phyloP scores from a whole-genome alignment of 2,113 vertebrate genomes.

The Misgurnus anguillicaudatus region DNA sequence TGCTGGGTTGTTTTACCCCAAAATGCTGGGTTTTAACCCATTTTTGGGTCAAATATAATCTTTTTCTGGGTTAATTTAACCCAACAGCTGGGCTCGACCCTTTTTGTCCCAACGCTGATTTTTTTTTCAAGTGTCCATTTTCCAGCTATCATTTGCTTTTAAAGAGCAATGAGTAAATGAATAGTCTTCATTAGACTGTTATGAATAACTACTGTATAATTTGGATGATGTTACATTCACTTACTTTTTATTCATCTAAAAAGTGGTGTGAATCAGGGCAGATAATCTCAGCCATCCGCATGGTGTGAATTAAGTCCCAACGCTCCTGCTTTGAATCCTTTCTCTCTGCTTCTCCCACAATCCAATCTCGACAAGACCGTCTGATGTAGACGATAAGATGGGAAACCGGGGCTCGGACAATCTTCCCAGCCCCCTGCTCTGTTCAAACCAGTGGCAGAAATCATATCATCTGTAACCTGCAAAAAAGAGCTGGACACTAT shows the following conservation, averaged over 20 bases:
- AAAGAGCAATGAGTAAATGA: conserved; percentile 17
- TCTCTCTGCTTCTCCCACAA: conserved; percentile 70
- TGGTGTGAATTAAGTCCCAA: conserved; percentile 66
- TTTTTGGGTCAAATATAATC: too few relatives aligned
- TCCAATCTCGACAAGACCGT: conserved; percentile 77
- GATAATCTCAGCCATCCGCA: conserved; percentile 64
- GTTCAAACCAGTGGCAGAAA: conserved; percentile 33
- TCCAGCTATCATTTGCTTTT: not conserved
- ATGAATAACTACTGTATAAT: not conserved
- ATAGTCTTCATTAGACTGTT: conserved; percentile 16
- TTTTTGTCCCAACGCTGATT: too few relatives aligned
- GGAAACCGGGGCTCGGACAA: conserved; percentile 74
- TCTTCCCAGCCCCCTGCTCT: conserved; percentile 58
- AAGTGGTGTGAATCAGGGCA: conserved; percentile 39
- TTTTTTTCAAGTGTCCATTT: too few relatives aligned
- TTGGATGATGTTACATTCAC: conserved; percentile 24
- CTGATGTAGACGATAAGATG: conserved; percentile 79
- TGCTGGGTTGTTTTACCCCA: too few relatives aligned
- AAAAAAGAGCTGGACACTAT: conserved; percentile 14
- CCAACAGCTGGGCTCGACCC: too few relatives aligned
- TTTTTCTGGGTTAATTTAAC: too few relatives aligned
- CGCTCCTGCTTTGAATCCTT: conserved; percentile 56
- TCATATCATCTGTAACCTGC: conserved; percentile 27
- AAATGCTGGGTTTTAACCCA: too few relatives aligned
- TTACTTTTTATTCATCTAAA: conserved; percentile 39